A percentile compares a stretch with the other conserved stretches of the same genome.
Evolutionary conservation across 1,140 invertebrate genomes (phyloP).

Genomic region (Listronotus oregonensis): DNA sequence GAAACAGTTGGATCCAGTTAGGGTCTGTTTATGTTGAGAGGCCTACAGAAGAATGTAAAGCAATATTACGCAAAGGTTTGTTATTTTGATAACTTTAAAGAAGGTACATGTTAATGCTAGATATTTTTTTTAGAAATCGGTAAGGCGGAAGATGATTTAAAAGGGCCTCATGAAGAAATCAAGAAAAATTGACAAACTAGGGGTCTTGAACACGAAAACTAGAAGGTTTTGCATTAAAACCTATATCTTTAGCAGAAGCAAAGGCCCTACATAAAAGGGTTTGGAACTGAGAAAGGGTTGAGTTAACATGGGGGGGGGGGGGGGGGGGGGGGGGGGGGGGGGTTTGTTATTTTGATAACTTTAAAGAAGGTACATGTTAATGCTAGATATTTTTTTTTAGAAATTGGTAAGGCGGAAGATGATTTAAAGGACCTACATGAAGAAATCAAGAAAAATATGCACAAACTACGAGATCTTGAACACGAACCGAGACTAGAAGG

Average conservation of each 20-base stretch:
- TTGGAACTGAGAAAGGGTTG: slow-evolving; percentile 11
- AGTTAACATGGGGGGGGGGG: too few species aligned
- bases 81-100: slow-evolving; percentile 5
- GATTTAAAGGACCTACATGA: slow-evolving; percentile 40
- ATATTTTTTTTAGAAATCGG: slow-evolving; percentile 40
- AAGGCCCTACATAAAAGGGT: slow-evolving; percentile 47
- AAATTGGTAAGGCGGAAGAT: slow-evolving; percentile 43
- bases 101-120: slow-evolving; percentile 13
- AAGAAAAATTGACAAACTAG: slow-evolving; percentile 46
- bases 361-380: slow-evolving; percentile 8
- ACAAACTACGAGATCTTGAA: slow-evolving; percentile 49
- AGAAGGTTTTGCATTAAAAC: slow-evolving; percentile 48
- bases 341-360: slow-evolving; percentile 31
- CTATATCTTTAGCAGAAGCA: slow-evolving; percentile 47
- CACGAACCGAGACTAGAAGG: slow-evolving; percentile 50
- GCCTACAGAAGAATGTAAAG: slow-evolving; percentile 44
- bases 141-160: slow-evolving; percentile 42
- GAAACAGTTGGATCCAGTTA: slow-evolving; percentile 46
- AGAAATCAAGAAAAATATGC: slow-evolving; percentile 44
- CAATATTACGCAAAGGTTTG: slow-evolving; percentile 44
- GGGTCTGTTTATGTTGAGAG: slow-evolving; percentile 46
- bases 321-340: too few species aligned
- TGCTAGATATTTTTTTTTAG: slow-evolving; percentile 30
- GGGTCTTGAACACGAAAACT: slow-evolving; percentile 50
- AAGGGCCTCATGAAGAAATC: slow-evolving; percentile 41